A percentile compares a stretch with the other conserved stretches of the same genome.
These are phyloP conservation scores for Casuarius casuarius DNA, from an alignment of 2,113 vertebrate genomes.

Conservation along the genomic window DNA sequence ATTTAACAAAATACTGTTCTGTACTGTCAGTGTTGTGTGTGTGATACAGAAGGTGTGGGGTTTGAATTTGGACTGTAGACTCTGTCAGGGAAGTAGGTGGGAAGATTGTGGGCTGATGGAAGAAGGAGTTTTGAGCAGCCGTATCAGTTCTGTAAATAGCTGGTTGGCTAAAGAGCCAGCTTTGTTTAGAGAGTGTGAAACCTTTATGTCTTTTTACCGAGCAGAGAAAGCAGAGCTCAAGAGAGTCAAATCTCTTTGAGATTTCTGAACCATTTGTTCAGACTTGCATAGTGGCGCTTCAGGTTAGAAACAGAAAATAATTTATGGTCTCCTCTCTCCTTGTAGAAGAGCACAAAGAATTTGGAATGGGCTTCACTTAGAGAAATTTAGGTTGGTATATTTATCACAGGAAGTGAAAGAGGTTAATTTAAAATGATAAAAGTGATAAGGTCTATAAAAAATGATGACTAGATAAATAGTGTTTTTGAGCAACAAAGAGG, in stretches of 20 bases:
- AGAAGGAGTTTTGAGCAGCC: conserved; percentile 45
- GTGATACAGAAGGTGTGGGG: neutral
- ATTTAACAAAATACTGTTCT: neutral
- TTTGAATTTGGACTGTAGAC: neutral
- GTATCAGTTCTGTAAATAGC: conserved; percentile 42
- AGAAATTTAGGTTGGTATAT: neutral
- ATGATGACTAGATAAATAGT: neutral
- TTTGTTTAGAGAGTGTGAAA: conserved; percentile 32
- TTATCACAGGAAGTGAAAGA: neutral
- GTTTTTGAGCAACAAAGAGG: neutral
- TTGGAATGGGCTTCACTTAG: neutral
- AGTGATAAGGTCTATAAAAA: neutral
- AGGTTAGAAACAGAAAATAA: neutral
- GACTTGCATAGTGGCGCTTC: neutral
- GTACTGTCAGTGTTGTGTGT: neutral
- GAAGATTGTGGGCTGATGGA: conserved; percentile 10
- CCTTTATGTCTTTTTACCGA: neutral
- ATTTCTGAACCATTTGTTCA: neutral
- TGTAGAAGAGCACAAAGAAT: neutral
- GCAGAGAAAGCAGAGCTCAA: neutral
- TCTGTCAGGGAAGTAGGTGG: conserved; percentile 4
- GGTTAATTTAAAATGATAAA: neutral
- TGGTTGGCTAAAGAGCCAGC: neutral
- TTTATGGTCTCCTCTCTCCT: neutral
- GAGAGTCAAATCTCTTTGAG: rapidly evolving